Conservation (phyloP, 1,140 invertebrate genomes). For the Drosophila tristis region DNA sequence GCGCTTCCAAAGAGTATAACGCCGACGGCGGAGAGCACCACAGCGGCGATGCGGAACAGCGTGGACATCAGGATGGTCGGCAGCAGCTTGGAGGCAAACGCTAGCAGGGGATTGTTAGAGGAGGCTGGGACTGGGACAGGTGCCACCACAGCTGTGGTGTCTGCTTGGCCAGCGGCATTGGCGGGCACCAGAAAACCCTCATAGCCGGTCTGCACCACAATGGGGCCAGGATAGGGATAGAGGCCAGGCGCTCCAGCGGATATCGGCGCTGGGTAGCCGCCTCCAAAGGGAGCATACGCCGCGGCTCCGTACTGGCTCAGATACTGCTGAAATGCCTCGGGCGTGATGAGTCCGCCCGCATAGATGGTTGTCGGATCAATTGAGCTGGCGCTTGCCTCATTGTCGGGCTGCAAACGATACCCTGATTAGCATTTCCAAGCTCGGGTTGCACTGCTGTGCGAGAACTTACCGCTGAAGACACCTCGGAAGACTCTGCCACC, state of each 20-base stretch:
- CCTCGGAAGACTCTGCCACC: constrained; percentile 17
- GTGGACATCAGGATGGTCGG: constrained; percentile 68
- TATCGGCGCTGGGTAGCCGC: constrained; percentile 55
- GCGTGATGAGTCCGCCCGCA: constrained; percentile 62
- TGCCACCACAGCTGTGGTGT: constrained; percentile 37
- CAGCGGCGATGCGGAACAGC: constrained; percentile 72
- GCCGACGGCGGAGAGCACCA: constrained; percentile 84
- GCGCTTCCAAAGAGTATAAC: constrained; percentile 86
- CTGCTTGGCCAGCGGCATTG: constrained; percentile 24
- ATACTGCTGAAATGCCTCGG: constrained; percentile 81
- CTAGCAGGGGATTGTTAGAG: constrained; percentile 41
- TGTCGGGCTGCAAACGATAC: constrained; percentile 42
- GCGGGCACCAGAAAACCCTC: constrained; percentile 79
- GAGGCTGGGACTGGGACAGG: constrained; percentile 6
- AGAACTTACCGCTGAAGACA: constrained; percentile 41
- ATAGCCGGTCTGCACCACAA: constrained; percentile 83
- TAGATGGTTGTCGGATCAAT: constrained; percentile 73
- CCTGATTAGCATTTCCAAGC: neutral
- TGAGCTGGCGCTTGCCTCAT: constrained; percentile 58
- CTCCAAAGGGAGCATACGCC: constrained; percentile 51
- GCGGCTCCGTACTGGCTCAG: constrained; percentile 72
- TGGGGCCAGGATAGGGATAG: constrained; percentile 65
- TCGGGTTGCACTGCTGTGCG: no score
- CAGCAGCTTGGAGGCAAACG: constrained; percentile 57
- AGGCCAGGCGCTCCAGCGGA: constrained; percentile 48